These are phyloP conservation scores for Cephalotes varians DNA, from an alignment of 2,888 invertebrate species.

Conservation along the genomic window DNA sequence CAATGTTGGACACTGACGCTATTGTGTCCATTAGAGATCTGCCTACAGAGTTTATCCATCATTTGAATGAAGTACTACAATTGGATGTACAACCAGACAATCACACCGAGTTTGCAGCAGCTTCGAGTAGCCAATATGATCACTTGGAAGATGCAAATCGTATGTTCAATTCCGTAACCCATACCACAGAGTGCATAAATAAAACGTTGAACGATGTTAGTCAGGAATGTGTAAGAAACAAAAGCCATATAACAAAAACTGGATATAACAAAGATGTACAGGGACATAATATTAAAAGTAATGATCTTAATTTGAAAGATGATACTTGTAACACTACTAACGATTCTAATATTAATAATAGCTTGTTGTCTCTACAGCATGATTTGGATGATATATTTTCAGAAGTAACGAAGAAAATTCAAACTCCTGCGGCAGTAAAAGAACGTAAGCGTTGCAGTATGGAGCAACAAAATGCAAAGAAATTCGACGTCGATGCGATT, in stretches of 20 bases:
- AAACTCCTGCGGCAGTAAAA: background rate
- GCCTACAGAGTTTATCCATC: constrained; percentile 88
- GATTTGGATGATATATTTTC: constrained; percentile 80
- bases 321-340: constrained; percentile 18
- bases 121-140: background rate
- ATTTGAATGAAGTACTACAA: constrained; percentile 88
- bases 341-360: background rate
- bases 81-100: constrained; percentile 70
- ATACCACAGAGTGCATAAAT: background rate
- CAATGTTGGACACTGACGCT: constrained; percentile 88
- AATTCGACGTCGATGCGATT: background rate
- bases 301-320: constrained; percentile 6
- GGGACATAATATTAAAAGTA: background rate
- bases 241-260: background rate
- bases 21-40: constrained; percentile 87
- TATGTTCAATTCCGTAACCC: background rate
- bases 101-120: background rate
- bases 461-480: background rate
- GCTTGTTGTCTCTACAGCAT: constrained; percentile 29
- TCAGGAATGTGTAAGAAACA: constrained; percentile 6
- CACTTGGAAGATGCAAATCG: constrained; percentile 23
- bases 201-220: background rate
- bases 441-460: constrained; percentile 27
- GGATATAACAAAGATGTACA: background rate
- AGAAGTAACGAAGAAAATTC: constrained; percentile 71